phyloP scores from a whole-genome alignment of 2,113 vertebrate genomes.

The Stegostoma tigrinum region DNA sequence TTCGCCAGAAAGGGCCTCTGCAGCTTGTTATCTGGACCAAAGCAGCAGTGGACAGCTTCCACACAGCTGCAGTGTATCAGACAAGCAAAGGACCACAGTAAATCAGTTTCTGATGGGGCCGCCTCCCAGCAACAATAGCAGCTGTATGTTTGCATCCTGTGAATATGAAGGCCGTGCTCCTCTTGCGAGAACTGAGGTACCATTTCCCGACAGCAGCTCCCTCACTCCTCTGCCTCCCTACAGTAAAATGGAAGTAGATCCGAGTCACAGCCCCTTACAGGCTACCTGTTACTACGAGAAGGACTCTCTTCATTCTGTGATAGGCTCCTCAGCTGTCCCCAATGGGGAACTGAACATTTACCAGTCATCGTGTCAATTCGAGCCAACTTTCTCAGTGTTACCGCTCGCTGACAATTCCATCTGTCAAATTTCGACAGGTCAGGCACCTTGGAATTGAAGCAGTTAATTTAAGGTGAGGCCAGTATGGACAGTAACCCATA shows the following conservation, averaged over 20 bases:
- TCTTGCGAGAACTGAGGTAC: not conserved
- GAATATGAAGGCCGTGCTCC: constrained; percentile 28
- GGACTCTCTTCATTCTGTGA: fast-evolving
- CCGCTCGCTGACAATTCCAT: constrained; percentile 18
- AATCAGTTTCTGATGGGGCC: constrained; percentile 40
- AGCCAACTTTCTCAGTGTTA: not conserved
- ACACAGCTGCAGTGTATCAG: constrained; percentile 36
- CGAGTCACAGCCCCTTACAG: constrained; percentile 41
- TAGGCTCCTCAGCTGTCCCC: constrained; percentile 33
- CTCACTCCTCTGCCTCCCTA: constrained; percentile 33
- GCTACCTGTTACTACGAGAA: constrained; percentile 45
- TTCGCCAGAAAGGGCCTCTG: constrained; percentile 31
- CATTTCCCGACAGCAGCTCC: constrained; percentile 36
- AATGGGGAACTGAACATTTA: constrained; percentile 41
- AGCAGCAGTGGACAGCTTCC: not conserved
- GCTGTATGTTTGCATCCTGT: constrained; percentile 42
- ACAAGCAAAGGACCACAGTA: not conserved
- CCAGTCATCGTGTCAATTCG: constrained; percentile 35
- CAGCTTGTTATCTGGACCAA: constrained; percentile 28
- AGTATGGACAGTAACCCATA: not conserved
- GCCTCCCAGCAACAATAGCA: constrained; percentile 37
- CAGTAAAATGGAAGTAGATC: not conserved
- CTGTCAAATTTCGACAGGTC: not conserved
- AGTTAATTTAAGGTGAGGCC: constrained; percentile 43
- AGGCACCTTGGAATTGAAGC: constrained; percentile 46